Base-by-base conservation (phyloP, 2,888 invertebrate species). In the Agrotis puta region DNA sequence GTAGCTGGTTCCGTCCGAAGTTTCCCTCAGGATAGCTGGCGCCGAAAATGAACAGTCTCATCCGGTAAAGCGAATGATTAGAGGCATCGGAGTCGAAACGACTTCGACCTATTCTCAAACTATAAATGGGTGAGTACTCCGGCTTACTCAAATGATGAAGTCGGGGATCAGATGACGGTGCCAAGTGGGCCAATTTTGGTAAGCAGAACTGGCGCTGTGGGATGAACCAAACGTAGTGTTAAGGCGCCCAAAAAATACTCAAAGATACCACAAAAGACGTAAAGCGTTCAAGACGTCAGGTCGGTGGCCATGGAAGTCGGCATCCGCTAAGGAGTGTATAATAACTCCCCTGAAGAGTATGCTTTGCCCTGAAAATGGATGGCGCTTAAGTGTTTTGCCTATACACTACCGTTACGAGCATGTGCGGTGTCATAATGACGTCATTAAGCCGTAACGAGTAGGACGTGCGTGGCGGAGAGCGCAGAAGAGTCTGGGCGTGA, bases 161-260 rank as follows among this genome's bases (percentile, higher is more conserved):
- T 92, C 94, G 93, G 93, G 93, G 93, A 89, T 91, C 90, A 92
- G 94, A 96, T 94, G 93, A 94, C 94, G 96, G 96, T 96, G 96
- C 96, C 97, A 95, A 97, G 97, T 97, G 97, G 97, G 97, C 97
- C 97, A 97, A 92, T 97, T 97, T 97, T 97, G 97, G 97, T 97
- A 97, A 97, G 97, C 97, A 97, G 97, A 97, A 97, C 97, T 97
- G 97, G 97, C 97, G 97, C 96, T 97, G 97, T 96, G 97, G 97
- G 97, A 97, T 97, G 97, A 97, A 97, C 97, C 97, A 96, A 97
- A 97, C 97, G 97, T 94, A 92, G 96, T 96, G 97, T 96, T 97
- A 97, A 97, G 96, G 97, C 96, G 97, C 97, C 97, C 90, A 94
- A 97, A 93, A 94, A 95, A 96, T 96, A 97, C 97, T 90, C 87